Conservation (phyloP, 2,113 vertebrate genomes). For the Corydoras maculifer region DNA sequence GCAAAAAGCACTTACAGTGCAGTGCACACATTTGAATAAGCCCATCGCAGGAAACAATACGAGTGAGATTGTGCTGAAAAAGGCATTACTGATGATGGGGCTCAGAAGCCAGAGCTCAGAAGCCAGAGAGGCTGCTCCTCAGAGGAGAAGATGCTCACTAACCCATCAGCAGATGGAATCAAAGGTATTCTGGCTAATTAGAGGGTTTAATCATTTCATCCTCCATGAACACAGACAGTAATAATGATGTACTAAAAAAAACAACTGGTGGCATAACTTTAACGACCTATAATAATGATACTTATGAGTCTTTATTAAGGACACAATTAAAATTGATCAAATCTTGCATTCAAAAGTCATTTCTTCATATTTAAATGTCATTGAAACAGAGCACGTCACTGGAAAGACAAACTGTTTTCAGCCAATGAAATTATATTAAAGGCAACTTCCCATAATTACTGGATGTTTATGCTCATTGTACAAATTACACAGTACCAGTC, state of each 20-base stretch:
- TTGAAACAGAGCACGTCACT: too few relatives aligned
- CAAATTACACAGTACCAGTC: too few relatives aligned
- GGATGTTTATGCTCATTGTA: too few relatives aligned
- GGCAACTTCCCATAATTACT: too few relatives aligned
- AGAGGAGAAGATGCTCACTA: neutral
- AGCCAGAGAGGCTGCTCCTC: neutral
- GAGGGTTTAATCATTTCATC: neutral
- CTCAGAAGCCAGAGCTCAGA: neutral
- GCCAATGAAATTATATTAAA: too few relatives aligned
- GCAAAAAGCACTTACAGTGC: conserved; percentile 16
- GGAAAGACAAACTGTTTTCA: too few relatives aligned
- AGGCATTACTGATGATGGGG: neutral
- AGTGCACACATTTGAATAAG: conserved; percentile 21
- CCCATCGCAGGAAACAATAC: neutral
- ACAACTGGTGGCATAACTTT: too few relatives aligned
- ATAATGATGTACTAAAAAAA: neutral
- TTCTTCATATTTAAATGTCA: too few relatives aligned
- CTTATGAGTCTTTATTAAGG: too few relatives aligned
- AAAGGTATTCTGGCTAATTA: neutral
- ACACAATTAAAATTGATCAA: too few relatives aligned
- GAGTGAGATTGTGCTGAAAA: conserved; percentile 1
- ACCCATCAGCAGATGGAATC: neutral
- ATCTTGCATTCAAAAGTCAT: too few relatives aligned
- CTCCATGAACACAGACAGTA: neutral
- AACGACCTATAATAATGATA: too few relatives aligned